phyloP scores from a whole-genome alignment of 2,888 invertebrate species.

The Crossocerus cetratus region DNA sequence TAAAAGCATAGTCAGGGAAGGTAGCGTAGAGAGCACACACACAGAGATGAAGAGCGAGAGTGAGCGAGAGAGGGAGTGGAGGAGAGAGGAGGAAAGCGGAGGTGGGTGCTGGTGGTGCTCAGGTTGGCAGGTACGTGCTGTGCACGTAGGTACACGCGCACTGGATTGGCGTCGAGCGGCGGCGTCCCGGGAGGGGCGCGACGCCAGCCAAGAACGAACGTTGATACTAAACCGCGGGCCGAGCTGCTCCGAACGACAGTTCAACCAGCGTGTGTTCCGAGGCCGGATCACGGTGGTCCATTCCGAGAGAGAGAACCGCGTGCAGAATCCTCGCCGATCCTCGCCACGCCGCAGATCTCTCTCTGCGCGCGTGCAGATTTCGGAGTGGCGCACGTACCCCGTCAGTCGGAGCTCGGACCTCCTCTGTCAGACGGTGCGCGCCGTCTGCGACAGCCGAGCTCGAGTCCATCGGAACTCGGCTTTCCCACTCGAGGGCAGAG shows the following conservation, averaged over 20 bases:
- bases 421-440: not conserved
- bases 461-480: not conserved
- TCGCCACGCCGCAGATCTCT: slow-evolving; percentile 23
- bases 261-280: slow-evolving; percentile 69
- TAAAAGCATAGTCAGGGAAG: not conserved
- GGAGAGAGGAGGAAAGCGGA: slow-evolving; percentile 31
- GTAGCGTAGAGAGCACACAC: too few species aligned
- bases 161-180: slow-evolving; percentile 67
- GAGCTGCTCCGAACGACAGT: slow-evolving; percentile 70
- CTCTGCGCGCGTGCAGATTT: not conserved
- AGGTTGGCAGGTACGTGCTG: slow-evolving; percentile 59
- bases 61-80: not conserved
- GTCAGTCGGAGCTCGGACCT: not conserved
- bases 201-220: slow-evolving; percentile 68
- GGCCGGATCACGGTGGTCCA: slow-evolving; percentile 65
- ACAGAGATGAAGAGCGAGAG: not conserved
- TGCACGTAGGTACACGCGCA: slow-evolving; percentile 65
- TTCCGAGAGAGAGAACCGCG: slow-evolving; percentile 34
- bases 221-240: slow-evolving; percentile 70
- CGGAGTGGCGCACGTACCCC: not conserved
- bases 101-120: slow-evolving; percentile 46
- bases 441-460: not conserved
- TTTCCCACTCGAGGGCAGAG: too few species aligned
- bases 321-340: slow-evolving; percentile 30
- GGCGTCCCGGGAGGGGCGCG: slow-evolving; percentile 68